Percentiles rank a stretch among this genome's conserved stretches.
Conservation (phyloP, 2,113 vertebrate genomes). For the Hemiprocne comata region DNA sequence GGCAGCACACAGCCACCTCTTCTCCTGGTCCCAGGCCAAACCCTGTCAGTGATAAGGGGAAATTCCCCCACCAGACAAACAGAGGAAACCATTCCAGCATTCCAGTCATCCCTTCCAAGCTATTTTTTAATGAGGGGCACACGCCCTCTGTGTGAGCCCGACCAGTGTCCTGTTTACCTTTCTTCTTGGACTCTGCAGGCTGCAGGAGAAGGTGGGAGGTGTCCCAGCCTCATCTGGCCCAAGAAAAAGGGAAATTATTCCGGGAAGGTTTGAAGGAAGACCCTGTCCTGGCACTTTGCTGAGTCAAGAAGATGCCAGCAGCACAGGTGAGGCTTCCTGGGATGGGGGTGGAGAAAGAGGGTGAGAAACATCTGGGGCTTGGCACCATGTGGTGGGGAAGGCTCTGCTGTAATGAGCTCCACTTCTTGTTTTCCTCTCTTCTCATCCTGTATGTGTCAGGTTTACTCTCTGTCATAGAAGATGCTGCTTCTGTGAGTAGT, state of each 20-base stretch:
- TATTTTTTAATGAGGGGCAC: not conserved
- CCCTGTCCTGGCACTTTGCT: not conserved
- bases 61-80: not conserved
- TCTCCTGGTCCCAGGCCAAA: fast-evolving
- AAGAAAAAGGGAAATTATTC: not conserved
- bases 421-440: not conserved
- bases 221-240: not conserved
- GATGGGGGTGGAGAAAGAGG: not conserved
- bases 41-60: not conserved
- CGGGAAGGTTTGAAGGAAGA: not conserved
- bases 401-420: not conserved
- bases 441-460: fast-evolving
- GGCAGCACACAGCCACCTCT: not conserved
- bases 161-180: not conserved
- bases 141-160: not conserved
- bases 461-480: not conserved
- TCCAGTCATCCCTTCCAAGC: not conserved
- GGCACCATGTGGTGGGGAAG: not conserved
- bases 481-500: not conserved
- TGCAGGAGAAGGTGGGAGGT: not conserved
- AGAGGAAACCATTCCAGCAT: not conserved
- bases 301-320: not conserved
- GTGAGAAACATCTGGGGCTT: not conserved
- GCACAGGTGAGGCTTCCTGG: not conserved
- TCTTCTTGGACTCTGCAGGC: not conserved